Evolutionary conservation across 2,113 vertebrate genomes (phyloP).

Genomic region (Ia io): DNA sequence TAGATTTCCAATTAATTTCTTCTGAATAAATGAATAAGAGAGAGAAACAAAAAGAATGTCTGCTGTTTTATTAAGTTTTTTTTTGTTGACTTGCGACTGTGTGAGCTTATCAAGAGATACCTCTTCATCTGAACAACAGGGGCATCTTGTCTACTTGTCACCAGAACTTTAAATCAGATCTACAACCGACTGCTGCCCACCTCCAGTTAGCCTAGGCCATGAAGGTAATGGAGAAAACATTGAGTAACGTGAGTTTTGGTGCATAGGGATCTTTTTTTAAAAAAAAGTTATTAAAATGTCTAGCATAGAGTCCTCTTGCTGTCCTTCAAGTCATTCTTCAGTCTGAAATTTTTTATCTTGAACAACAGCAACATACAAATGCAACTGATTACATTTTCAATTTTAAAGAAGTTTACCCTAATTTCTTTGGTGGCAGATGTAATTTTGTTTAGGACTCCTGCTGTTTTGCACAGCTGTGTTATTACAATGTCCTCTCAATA

Average conservation of each 20-base stretch:
- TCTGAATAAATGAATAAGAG: background rate
- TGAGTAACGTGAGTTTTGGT: background rate
- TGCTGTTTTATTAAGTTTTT: background rate
- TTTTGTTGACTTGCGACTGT: background rate
- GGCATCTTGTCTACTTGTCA: background rate
- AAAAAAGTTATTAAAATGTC: background rate
- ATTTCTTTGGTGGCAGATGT: slow-evolving; percentile 13
- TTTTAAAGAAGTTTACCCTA: slow-evolving; percentile 22
- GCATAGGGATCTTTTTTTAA: background rate
- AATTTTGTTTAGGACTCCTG: slow-evolving; percentile 34
- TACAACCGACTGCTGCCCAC: background rate
- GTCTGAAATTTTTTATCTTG: slow-evolving; percentile 14
- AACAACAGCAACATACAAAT: slow-evolving; percentile 26
- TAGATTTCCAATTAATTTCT: background rate
- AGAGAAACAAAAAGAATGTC: background rate
- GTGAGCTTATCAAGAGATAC: background rate
- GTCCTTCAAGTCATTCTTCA: background rate
- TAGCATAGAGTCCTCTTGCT: background rate
- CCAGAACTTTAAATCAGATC: background rate
- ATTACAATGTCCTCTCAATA: slow-evolving; percentile 19
- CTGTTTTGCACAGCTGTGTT: slow-evolving; percentile 35
- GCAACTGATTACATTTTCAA: background rate
- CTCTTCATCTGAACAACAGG: background rate
- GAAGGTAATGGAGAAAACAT: background rate
- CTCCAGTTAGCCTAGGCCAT: background rate